Conservation (phyloP, 1,140 invertebrate species). For the Caenorhabditis elegans region DNA sequence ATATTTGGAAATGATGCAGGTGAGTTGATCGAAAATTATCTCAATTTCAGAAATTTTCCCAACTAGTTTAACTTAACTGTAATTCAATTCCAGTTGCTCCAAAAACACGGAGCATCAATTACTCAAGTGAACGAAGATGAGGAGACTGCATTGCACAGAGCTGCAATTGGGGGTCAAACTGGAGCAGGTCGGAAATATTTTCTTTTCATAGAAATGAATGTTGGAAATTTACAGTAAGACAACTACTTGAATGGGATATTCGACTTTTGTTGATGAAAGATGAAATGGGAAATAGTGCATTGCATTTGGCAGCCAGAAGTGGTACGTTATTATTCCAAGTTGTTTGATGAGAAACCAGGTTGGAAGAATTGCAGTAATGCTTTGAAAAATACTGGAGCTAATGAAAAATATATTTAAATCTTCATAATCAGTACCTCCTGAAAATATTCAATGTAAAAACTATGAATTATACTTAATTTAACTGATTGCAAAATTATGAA, state of each 20-base stretch:
- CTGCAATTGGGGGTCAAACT: constrained; percentile 23
- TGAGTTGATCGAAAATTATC: neutral
- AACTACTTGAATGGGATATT: constrained; percentile 41
- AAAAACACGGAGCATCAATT: constrained; percentile 13
- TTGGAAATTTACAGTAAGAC: neutral
- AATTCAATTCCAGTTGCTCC: constrained; percentile 20
- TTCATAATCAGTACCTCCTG: too few species aligned
- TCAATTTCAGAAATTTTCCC: neutral
- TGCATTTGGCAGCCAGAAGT: constrained; percentile 36
- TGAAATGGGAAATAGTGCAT: constrained; percentile 42
- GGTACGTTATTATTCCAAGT: neutral
- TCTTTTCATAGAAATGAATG: neutral
- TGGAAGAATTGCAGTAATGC: too few species aligned
- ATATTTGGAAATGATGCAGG: constrained; percentile 34
- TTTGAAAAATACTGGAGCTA: neutral
- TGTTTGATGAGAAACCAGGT: neutral
- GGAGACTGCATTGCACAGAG: constrained; percentile 34
- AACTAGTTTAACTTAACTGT: neutral
- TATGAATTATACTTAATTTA: too few species aligned
- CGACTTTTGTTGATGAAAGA: constrained; percentile 32
- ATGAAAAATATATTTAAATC: too few species aligned
- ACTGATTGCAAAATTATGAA: too few species aligned
- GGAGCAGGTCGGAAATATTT: neutral
- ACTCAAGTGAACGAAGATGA: constrained; percentile 40
- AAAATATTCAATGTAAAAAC: too few species aligned